Evolutionary conservation across 2,888 invertebrate genomes (phyloP), one percentile per base, ranked within the genome.

Genomic region (Trimorus sp.): DNA sequence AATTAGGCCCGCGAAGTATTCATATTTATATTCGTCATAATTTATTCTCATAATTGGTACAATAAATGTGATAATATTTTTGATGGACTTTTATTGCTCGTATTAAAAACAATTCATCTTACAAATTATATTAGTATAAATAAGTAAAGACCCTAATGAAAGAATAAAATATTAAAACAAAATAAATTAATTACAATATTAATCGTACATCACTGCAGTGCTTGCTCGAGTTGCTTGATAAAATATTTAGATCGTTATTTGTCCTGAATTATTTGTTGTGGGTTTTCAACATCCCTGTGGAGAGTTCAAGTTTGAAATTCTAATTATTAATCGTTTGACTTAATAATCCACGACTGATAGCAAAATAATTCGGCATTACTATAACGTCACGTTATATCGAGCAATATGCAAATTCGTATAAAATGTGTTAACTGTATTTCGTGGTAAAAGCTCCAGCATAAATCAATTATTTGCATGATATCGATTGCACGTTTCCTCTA

Each of bases 381-480:
- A 56, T 62, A 59, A 16, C 40, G 36, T 15, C 62, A 42, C 53
- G 48, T 53, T 79, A 65, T 60, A 73, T 45, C 14, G 60, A 79
- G 48, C 66, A 65, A 73, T 79, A 79, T 73, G 66, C 68, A 79
- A 68, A 73, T 79, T 54, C 53, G 51, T 62, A 79, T 73, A 70
- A 73, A 79, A 62, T 79, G 73, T 79, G 70, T 73, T 79, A 77
- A 69, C 56, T 77, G 69, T 58, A 51, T 77, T 71, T 66, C 71
- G 48, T 51, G 60, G 69, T 71, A 71, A 69, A 66, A 69, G 69
- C 71, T 78, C 53, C n/a, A 51, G 59, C 48, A 71, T 71, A 65
- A 71, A 70, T 70, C 71, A 70, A 71, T 78, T 78, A 71, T 60
- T 63, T 63, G 38, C 38, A 56, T 51, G 26, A 38, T 63, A 77